Base-by-base conservation (phyloP, 2,113 vertebrate species). In the Chlorocebus sabaeus region DNA sequence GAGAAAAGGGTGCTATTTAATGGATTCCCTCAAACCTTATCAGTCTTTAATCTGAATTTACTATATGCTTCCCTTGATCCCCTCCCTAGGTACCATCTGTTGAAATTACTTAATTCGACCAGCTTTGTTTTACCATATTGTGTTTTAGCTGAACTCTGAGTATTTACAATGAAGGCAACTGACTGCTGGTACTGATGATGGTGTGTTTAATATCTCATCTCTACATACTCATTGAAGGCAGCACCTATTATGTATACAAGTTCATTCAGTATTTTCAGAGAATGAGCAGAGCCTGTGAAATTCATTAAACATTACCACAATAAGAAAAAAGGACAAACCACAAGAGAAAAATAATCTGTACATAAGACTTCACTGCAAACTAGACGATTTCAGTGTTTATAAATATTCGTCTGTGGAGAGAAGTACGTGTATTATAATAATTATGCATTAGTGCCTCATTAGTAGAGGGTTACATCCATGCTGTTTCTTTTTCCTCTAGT, bases 391-490 rank as follows among this genome's bases (percentile, higher is more conserved):
- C 97, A 90, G 95, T 98, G 98, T 99, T 99, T 99, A 99, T 99
- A 99, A 99, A 99, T 98, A 99, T 98, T 98, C 98, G 98, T 98
- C 98, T 98, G 97, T 97, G 97, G 98, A 99, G 98, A 98, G 97
- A 98, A 98, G 98, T 32, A 0, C 98, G 96, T 98, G 98, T 98
- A 98, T 98, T 99, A 99, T 98, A 98, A 98, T 99, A 99, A 99
- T 99, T 99, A 99, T 98, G 97, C 98, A 98, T 99, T 98, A 99
- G 98, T 99, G 98, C 98, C 98, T 99, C 98, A 99, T 99, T 99
- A 99, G 98, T 98, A 98, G 98, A 96, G 97, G 98, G 98, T 99
- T 99, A 98, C 97, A 98, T 98, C 96, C 98, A 97, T 17, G 32
- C 97, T 98, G 98, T 97, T 98, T 98, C 97, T 95, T 98, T 98